Evolutionary conservation across 2,888 invertebrate species (phyloP), one percentile per base, ranked within the genome.

Genomic region (Alsophila aescularia): DNA sequence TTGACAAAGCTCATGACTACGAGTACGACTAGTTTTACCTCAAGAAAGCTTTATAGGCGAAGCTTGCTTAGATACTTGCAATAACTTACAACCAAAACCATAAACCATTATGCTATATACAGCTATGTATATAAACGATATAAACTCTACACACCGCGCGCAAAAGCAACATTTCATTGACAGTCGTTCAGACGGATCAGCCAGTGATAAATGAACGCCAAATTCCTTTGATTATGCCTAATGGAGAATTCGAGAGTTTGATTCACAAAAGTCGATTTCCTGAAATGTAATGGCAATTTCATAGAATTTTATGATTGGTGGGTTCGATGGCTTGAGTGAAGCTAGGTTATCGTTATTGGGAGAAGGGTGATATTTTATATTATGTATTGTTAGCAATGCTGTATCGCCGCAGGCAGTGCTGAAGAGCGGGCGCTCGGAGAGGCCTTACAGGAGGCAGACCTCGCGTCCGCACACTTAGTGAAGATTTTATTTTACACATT

Each of bases 141-240:
- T 27, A 6, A 51, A 51, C 5, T 43, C 13, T 12, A 32, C 36
- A 39, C 24, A 39, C 14, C 31, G 34, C 29, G 24, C 27, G 18
- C 44, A 48, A 81, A 80, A 84, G 79, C 81, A 79, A 81, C 81
- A 84, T 82, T 83, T 77, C 83, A 79, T 72, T 78, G 85, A 80
- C 83, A 84, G 79, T 75, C 67, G 77, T 73, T 64, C 62, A 63
- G 77, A 81, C 77, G 79, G 83, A 85, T 85, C 83, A 81, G 83
- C 80, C 72, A 69, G 69, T 84, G 85, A 87, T 85, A 84, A 83
- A 86, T 84, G 77, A 72, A 69, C 69, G 63, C 74, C 75, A 74
- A 72, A 76, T 79, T 76, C 69, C 67, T 66, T 66, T 60, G 65
- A 65, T 62, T 65, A 54, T 54, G 62, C 63, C 67, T 68, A 65